phyloP scores from a whole-genome alignment of 23 tunicate genomes.

The Styela clava region DNA sequence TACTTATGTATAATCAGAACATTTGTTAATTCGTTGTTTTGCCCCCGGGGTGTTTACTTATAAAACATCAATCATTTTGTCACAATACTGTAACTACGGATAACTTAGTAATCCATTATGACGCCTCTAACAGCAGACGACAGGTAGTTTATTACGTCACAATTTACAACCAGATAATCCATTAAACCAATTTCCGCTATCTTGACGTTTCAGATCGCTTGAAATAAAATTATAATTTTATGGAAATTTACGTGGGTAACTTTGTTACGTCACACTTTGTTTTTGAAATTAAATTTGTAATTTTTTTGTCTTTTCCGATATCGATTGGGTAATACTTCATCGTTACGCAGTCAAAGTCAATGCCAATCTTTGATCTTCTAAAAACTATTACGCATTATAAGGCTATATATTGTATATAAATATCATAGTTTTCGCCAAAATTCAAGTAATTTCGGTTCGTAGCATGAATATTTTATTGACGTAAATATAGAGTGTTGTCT shows the following conservation, averaged over 20 bases:
- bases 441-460: neutral
- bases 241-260: too few relatives aligned
- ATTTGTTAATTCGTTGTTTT: neutral
- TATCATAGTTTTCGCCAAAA: too few relatives aligned
- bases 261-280: neutral
- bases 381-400: too few relatives aligned
- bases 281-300: too few relatives aligned
- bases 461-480: neutral
- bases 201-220: neutral
- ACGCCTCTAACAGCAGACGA: neutral
- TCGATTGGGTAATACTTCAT: too few relatives aligned
- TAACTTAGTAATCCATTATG: neutral
- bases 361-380: too few relatives aligned
- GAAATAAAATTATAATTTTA: too few relatives aligned
- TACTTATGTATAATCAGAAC: too few relatives aligned
- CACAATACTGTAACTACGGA: neutral
- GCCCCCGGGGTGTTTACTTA: neutral
- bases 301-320: too few relatives aligned
- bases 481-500: too few relatives aligned
- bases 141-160: neutral
- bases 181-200: neutral
- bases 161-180: neutral
- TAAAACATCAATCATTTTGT: neutral
- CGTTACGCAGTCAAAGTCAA: too few relatives aligned
- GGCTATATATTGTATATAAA: too few relatives aligned